phyloP scores from a whole-genome alignment of 2,113 vertebrate species.

The Sorex fumeus region DNA sequence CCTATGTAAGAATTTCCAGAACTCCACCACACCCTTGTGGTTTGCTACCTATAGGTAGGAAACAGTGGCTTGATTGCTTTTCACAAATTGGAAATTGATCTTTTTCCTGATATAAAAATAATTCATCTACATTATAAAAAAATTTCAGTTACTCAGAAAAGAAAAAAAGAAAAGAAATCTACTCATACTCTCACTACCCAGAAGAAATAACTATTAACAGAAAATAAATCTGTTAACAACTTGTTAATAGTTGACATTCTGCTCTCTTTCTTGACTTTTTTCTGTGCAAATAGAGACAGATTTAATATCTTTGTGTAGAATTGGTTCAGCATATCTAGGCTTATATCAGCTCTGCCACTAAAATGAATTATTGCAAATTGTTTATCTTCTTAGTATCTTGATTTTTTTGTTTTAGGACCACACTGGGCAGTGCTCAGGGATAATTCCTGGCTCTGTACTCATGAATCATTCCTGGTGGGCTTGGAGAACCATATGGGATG shows the following conservation, averaged over 20 bases:
- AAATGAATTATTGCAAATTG: constrained; percentile 41
- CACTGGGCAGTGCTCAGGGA: too few relatives aligned
- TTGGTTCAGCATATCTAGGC: constrained; percentile 1
- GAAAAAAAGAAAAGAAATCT: constrained; percentile 57
- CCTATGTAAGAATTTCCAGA: constrained; percentile 35
- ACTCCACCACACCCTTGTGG: not conserved
- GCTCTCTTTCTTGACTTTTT: constrained; percentile 45
- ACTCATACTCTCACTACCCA: constrained; percentile 30
- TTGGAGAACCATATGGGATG: too few relatives aligned
- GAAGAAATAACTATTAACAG: constrained; percentile 16
- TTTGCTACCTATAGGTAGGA: constrained; percentile 13
- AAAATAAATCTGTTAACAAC: too few relatives aligned
- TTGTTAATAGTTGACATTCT: constrained; percentile 30
- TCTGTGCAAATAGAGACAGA: constrained; percentile 38
- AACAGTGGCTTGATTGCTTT: constrained; percentile 57
- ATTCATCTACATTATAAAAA: constrained; percentile 38
- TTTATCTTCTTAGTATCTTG: constrained; percentile 21
- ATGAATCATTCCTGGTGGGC: too few relatives aligned
- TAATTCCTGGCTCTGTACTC: too few relatives aligned
- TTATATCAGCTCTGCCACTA: constrained; percentile 45
- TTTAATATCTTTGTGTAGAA: not conserved
- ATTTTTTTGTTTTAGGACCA: too few relatives aligned
- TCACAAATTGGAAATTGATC: constrained; percentile 41
- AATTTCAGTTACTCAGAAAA: constrained; percentile 47
- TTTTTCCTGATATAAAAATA: constrained; percentile 58